These are phyloP conservation scores for Mesochorus sp. DNA, from an alignment of 2,888 invertebrate species.

Conservation along the genomic window DNA sequence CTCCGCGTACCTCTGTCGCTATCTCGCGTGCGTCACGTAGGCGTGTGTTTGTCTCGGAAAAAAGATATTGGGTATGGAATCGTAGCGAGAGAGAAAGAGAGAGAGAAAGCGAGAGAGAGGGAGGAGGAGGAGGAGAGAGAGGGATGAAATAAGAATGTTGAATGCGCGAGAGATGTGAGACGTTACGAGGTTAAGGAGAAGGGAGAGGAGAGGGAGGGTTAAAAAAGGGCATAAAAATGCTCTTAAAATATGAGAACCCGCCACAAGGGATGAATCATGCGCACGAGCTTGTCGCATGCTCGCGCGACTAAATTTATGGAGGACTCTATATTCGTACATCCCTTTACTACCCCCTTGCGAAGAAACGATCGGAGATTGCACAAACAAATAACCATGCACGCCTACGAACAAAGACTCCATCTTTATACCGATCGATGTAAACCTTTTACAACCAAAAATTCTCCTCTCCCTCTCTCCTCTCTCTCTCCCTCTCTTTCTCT, in stretches of 20 bases:
- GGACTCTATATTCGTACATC: slow-evolving; percentile 10
- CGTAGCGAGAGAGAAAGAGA: slow-evolving; percentile 3
- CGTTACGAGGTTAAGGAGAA: slow-evolving; percentile 18
- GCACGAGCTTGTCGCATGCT: slow-evolving; percentile 29
- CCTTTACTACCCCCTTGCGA: background rate
- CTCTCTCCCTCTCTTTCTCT: too few relatives aligned
- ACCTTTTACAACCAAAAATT: background rate
- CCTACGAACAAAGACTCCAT: background rate
- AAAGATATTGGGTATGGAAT: background rate
- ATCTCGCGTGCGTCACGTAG: slow-evolving; percentile 4
- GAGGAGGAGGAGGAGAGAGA: background rate
- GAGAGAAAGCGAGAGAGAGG: background rate
- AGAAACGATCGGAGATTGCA: slow-evolving; percentile 12
- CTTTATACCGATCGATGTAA: background rate
- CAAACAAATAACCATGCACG: background rate
- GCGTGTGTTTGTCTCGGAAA: slow-evolving; percentile 13
- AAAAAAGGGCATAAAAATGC: slow-evolving; percentile 30
- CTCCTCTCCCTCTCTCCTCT: too few relatives aligned
- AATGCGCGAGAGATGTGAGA: slow-evolving; percentile 18
- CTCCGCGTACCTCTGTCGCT: background rate
- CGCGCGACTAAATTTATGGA: slow-evolving; percentile 54
- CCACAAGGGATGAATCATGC: slow-evolving; percentile 43
- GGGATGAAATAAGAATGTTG: slow-evolving; percentile 28
- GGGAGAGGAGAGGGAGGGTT: background rate
- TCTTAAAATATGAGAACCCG: slow-evolving; percentile 51